Percentiles rank a stretch among this genome's conserved stretches.
Evolutionary conservation across 2,113 vertebrate genomes (phyloP).

Genomic region (Periophthalmus modestus): DNA sequence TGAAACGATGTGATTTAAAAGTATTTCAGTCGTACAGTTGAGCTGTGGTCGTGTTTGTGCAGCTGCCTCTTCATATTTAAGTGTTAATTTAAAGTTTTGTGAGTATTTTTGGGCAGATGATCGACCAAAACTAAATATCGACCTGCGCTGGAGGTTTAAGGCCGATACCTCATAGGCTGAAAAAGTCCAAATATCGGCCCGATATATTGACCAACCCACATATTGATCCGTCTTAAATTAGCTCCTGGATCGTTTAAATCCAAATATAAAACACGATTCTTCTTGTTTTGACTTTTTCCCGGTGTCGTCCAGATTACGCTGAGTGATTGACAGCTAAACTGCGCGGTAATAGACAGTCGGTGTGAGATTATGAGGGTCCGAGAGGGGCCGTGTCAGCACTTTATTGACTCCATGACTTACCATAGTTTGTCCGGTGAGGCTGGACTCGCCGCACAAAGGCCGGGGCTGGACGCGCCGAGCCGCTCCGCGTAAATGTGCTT

Average conservation of each 20-base stretch:
- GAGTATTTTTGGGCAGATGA: too few relatives aligned
- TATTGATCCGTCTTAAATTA: too few relatives aligned
- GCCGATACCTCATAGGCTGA: too few relatives aligned
- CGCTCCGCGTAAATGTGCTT: slow-evolving; percentile 69
- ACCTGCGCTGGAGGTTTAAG: too few relatives aligned
- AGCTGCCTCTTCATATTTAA: too few relatives aligned
- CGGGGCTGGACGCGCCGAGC: slow-evolving; percentile 40
- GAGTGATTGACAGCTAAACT: slow-evolving; percentile 68
- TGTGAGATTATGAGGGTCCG: slow-evolving; percentile 69
- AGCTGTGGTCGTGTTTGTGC: too few relatives aligned
- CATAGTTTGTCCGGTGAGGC: slow-evolving; percentile 59
- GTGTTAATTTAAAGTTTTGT: too few relatives aligned
- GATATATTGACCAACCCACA: too few relatives aligned
- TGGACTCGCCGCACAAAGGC: slow-evolving; percentile 53
- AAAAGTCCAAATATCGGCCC: too few relatives aligned
- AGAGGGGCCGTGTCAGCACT: slow-evolving; percentile 60
- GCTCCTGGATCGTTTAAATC: neutral
- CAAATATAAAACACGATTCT: neutral
- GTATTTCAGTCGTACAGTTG: too few relatives aligned
- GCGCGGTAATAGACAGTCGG: slow-evolving; percentile 59
- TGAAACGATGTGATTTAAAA: too few relatives aligned
- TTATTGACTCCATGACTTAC: slow-evolving; percentile 70
- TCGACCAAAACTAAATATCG: too few relatives aligned
- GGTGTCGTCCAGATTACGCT: slow-evolving; percentile 43
- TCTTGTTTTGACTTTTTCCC: slow-evolving; percentile 11